phyloP scores from a whole-genome alignment of 2,797 vertebrate genomes.

The Manis crassicaudata region DNA sequence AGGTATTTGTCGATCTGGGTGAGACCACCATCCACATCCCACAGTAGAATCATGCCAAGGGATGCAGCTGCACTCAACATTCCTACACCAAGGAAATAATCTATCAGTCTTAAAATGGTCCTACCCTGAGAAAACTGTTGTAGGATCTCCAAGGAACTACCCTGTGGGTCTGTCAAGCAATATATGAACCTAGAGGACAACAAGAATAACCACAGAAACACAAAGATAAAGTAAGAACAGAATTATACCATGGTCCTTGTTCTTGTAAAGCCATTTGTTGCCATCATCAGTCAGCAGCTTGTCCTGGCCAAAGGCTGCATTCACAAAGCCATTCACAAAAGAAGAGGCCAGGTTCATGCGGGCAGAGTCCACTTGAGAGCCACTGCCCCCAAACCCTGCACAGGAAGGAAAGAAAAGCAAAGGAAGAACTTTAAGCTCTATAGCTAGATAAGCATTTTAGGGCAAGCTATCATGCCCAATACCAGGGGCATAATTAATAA shows the following conservation, averaged over 20 bases:
- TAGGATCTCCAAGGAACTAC: not conserved
- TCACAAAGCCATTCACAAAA: slow-evolving; percentile 99
- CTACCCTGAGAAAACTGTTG: not conserved
- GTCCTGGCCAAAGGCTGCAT: slow-evolving; percentile 98
- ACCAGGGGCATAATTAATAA: not conserved
- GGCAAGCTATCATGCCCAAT: not conserved
- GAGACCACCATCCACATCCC: slow-evolving; percentile 98
- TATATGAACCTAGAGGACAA: not conserved
- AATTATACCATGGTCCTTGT: slow-evolving; percentile 96
- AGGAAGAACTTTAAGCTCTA: not conserved
- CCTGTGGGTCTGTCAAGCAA: not conserved
- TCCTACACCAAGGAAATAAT: slow-evolving; percentile 84
- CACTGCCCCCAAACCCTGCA: slow-evolving; percentile 96
- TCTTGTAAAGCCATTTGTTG: slow-evolving; percentile 99
- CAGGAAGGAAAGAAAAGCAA: rapidly evolving
- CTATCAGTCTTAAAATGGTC: not conserved
- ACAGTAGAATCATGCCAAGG: slow-evolving; percentile 96
- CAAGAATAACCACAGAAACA: not conserved
- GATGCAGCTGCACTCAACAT: slow-evolving; percentile 99
- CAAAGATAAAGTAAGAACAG: not conserved
- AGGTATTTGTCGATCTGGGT: slow-evolving; percentile 99
- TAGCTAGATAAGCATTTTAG: not conserved
- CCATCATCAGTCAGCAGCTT: slow-evolving; percentile 98
- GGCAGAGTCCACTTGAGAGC: slow-evolving; percentile 98
- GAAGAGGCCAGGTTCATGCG: slow-evolving; percentile 99